Evolutionary conservation across 2,888 invertebrate genomes (phyloP).

Genomic region (Phymatocera aterrima): DNA sequence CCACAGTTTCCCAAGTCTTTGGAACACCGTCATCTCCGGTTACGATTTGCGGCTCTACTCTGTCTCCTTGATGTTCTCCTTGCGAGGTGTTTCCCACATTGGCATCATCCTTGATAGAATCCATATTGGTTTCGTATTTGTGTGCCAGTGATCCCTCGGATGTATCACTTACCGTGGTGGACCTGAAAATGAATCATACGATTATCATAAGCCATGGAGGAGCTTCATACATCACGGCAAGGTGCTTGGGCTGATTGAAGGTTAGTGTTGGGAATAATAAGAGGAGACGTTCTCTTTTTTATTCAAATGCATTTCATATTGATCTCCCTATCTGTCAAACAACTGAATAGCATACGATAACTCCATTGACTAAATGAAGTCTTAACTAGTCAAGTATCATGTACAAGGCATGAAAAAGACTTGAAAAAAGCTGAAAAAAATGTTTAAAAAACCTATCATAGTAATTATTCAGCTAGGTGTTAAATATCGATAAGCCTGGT

Average conservation of each 20-base stretch:
- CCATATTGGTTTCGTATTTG: conserved; percentile 1
- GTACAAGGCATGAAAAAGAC: no score
- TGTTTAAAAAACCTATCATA: no score
- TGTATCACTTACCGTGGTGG: not conserved
- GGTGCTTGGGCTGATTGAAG: not conserved
- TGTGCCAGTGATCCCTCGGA: not conserved
- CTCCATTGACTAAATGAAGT: no score
- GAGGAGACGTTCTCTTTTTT: no score
- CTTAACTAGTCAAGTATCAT: no score
- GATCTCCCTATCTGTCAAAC: no score
- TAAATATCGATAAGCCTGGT: no score
- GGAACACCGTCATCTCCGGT: not conserved
- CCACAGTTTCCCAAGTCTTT: conserved; percentile 22
- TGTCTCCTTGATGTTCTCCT: not conserved
- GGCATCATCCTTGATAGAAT: conserved; percentile 29
- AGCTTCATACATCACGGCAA: not conserved
- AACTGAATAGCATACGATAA: no score
- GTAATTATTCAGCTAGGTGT: no score
- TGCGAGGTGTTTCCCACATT: conserved; percentile 37
- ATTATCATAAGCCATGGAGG: not conserved
- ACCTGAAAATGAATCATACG: not conserved
- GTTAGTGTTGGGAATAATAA: not conserved
- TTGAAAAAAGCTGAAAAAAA: no score
- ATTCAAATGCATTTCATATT: no score
- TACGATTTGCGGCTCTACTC: not conserved